Evolutionary conservation across 30 jellyfish, hydroid and myxozoan species (phyloP).

Genomic region (Turritopsis dohrnii): DNA sequence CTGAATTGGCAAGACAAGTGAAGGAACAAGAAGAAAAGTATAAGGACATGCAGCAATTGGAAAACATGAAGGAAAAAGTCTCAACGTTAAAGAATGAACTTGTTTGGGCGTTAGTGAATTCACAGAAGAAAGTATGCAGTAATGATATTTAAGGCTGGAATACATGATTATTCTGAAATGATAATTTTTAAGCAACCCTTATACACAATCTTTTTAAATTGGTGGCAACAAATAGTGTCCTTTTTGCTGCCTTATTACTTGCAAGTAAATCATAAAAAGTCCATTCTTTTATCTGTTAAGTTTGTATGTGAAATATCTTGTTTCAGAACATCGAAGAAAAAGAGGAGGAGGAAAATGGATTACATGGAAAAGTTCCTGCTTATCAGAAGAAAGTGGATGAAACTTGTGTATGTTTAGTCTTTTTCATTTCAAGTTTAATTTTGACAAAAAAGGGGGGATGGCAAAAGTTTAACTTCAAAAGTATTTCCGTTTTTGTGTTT

Average conservation of each 20-base stretch:
- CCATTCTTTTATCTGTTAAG: background rate
- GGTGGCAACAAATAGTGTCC: too few relatives aligned
- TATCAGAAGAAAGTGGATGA: conserved; percentile 55
- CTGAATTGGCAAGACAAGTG: conserved; percentile 75
- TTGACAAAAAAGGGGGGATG: too few relatives aligned
- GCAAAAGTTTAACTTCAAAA: too few relatives aligned
- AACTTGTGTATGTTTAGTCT: conserved; percentile 46
- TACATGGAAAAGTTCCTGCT: conserved; percentile 48
- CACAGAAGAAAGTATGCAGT: conserved; percentile 55
- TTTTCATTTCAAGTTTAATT: background rate
- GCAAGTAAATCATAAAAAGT: background rate
- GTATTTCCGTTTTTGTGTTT: too few relatives aligned
- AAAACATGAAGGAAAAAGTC: conserved; percentile 74
- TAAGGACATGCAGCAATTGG: conserved; percentile 77
- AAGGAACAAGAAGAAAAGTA: conserved; percentile 79
- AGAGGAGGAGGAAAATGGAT: conserved; percentile 27
- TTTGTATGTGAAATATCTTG: background rate
- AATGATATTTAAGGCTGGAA: too few relatives aligned
- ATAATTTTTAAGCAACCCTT: too few relatives aligned
- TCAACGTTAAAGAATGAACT: conserved; percentile 53
- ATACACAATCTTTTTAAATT: too few relatives aligned
- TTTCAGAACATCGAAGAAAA: conserved; percentile 50
- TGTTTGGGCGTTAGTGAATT: conserved; percentile 84
- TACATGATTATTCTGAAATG: too few relatives aligned
- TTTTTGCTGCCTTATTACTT: too few relatives aligned